Evolutionary conservation across 2,797 vertebrate species (phyloP).

Genomic region (Balearica regulorum): DNA sequence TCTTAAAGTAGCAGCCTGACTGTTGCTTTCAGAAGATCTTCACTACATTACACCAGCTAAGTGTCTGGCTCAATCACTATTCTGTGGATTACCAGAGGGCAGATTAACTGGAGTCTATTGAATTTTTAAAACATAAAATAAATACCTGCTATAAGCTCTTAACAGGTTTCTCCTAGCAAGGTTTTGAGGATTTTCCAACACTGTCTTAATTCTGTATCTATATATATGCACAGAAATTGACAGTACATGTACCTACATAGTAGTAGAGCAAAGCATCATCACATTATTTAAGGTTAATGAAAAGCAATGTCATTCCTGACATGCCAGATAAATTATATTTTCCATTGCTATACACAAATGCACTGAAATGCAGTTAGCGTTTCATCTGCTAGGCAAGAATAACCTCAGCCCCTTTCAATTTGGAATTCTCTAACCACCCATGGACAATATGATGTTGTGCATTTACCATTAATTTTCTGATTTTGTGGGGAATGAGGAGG

Average conservation of each 20-base stretch:
- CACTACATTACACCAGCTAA: conserved; percentile 16
- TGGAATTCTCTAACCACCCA: conserved; percentile 57
- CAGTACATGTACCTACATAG: neutral
- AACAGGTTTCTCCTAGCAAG: neutral
- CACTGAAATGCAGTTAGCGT: neutral
- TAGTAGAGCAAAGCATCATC: neutral
- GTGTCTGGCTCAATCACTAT: conserved; percentile 20
- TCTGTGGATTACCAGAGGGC: conserved; percentile 32
- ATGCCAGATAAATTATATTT: conserved; percentile 34
- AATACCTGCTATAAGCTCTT: conserved; percentile 9
- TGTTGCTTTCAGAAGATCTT: conserved; percentile 29
- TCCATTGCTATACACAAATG: conserved; percentile 3
- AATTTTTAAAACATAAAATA: conserved; percentile 41
- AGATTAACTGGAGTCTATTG: conserved; percentile 31
- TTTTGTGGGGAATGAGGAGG: conserved; percentile 29
- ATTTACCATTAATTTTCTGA: conserved; percentile 63
- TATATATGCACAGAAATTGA: neutral
- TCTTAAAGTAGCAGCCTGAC: neutral
- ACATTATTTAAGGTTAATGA: conserved; percentile 20
- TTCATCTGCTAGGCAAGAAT: conserved; percentile 23
- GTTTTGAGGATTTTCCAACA: neutral
- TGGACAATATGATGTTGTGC: neutral
- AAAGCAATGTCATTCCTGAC: conserved; percentile 13
- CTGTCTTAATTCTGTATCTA: neutral
- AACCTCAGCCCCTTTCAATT: conserved; percentile 47